These are phyloP conservation scores for Synergus gifuensis DNA, from an alignment of 2,888 invertebrate species.

Conservation along the genomic window DNA sequence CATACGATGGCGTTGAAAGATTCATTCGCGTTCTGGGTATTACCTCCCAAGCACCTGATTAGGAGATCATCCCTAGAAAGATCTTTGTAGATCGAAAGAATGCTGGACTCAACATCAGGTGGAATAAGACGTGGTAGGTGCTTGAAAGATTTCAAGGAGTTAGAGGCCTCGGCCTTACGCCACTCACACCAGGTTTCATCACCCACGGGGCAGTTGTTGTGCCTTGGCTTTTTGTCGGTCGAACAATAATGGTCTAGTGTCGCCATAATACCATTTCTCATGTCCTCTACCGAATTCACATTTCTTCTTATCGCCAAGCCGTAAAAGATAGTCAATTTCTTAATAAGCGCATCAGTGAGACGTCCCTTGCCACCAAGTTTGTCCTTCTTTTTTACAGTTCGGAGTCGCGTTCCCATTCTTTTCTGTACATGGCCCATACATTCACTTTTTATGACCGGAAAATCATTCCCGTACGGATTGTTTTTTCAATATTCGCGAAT, in stretches of 20 bases:
- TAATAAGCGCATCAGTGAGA: constrained; percentile 50
- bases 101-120: constrained; percentile 27
- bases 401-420: constrained; percentile 45
- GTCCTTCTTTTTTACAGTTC: constrained; percentile 44
- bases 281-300: constrained; percentile 49
- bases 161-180: constrained; percentile 39
- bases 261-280: constrained; percentile 55
- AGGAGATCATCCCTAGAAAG: constrained; percentile 35
- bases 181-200: constrained; percentile 53
- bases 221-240: constrained; percentile 52
- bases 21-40: constrained; percentile 36
- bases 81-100: constrained; percentile 26
- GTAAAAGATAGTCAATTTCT: constrained; percentile 56
- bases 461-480: constrained; percentile 32
- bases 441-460: constrained; percentile 38
- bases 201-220: constrained; percentile 53
- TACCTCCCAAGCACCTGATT: constrained; percentile 30
- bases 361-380: constrained; percentile 50
- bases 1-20: constrained; percentile 25
- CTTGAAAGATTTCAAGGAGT: constrained; percentile 6
- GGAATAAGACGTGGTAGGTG: constrained; percentile 28
- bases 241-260: constrained; percentile 53
- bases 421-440: constrained; percentile 44
- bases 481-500: constrained; percentile 3
- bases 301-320: constrained; percentile 57